Base-by-base conservation (phyloP, 2,797 vertebrate species). In the Peromyscus attwateri region DNA sequence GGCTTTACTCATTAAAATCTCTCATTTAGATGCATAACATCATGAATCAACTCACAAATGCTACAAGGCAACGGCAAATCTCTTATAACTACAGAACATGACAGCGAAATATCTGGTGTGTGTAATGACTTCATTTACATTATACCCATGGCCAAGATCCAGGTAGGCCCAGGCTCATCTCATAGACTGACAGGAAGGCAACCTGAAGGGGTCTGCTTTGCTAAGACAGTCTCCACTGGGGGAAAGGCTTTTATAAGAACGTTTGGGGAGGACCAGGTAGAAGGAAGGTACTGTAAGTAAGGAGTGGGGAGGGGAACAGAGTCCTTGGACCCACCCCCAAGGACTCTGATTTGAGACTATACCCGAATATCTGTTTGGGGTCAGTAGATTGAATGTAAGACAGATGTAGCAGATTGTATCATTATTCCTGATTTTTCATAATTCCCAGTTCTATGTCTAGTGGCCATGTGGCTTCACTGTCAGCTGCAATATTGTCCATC, bases 41-140 rank as follows among this genome's bases (percentile, higher is more conserved):
- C 29, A 90, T 23, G 29, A 94, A 57, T 80, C 43, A 91, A 80
- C 34, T 92, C 91, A 97, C 93, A 95, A 92, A 75, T 8, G 66
- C 23, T 10, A 43, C 1, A 84, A 43, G 62, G 29, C 29, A 49
- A 60, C 60, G 55, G 11, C 71, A 79, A 87, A 55, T 83, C 16
- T 84, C 29, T 91, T 92, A 10, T 9, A 92, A 57, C 6, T 87
- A 27, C 29, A 79, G n/a, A 91, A 77, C 73, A 71, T 4, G 0
- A 19, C 3, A 93, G 46, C 68, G 71, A 93, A 83, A 13, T 46
- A 27, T 29, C 46, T 31, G 21, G 19, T n/a, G 6, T 88, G 13
- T 29, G 27, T 46, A 37, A 25, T 77, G 23, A 57, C 52, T 68
- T 89, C 40, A 79, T 75, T 25, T 94, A 93, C 66, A 87, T 87